A percentile compares a stretch with the other conserved stretches of the same genome.
Conservation (phyloP, 1,140 invertebrate species). For the Diuraphis noxia region DNA sequence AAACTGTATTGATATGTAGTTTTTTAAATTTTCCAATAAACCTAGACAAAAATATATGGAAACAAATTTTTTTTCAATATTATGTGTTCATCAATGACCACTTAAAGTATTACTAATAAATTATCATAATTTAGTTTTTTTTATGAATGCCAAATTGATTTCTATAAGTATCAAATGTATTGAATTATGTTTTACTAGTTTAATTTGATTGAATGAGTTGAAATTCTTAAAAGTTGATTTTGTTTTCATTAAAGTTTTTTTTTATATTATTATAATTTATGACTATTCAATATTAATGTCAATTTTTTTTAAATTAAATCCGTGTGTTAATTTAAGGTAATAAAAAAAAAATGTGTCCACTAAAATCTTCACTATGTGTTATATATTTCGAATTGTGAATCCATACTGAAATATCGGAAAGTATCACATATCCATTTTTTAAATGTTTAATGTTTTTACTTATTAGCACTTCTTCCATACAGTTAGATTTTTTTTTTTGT, state of each 20-base stretch:
- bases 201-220: background rate
- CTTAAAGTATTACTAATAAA: background rate
- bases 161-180: background rate
- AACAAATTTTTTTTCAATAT: background rate
- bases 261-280: background rate
- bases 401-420: background rate
- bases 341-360: background rate
- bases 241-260: background rate
- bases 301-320: background rate
- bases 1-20: slow-evolving; percentile 44
- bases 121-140: background rate
- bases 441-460: background rate
- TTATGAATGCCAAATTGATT: background rate
- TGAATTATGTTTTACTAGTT: background rate
- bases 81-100: background rate
- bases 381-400: background rate
- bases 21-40: slow-evolving; percentile 49
- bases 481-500: background rate
- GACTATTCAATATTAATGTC: background rate
- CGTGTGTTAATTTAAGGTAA: background rate
- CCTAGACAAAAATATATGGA: background rate
- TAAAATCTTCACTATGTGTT: background rate
- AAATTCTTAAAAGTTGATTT: background rate
- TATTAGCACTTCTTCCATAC: background rate
- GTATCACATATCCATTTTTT: background rate